phyloP scores from a whole-genome alignment of 2,888 invertebrate genomes.

The Thumatha senex region DNA sequence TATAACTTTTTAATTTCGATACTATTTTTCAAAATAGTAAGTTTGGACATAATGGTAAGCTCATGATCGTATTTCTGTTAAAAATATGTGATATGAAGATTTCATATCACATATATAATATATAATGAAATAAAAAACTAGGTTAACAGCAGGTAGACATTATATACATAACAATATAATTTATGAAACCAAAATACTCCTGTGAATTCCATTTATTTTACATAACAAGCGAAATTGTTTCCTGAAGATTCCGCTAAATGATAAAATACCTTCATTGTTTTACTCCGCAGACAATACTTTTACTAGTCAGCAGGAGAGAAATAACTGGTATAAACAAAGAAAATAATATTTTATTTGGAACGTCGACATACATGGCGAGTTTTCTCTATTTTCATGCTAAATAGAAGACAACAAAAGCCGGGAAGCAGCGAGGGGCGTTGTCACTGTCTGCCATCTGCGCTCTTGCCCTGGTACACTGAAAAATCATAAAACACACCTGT shows the following conservation, averaged over 20 bases:
- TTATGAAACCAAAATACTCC: slow-evolving; percentile 25
- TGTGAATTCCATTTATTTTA: slow-evolving; percentile 37
- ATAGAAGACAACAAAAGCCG: slow-evolving; percentile 70
- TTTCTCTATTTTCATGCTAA: slow-evolving; percentile 78
- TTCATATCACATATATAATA: too few species aligned
- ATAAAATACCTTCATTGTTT: slow-evolving; percentile 59
- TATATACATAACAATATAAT: slow-evolving; percentile 26
- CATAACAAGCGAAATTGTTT: slow-evolving; percentile 44
- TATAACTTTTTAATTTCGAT: too few species aligned
- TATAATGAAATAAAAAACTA: too few species aligned
- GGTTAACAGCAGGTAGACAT: slow-evolving; percentile 23
- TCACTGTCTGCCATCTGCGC: slow-evolving; percentile 51
- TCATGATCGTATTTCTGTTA: too few species aligned
- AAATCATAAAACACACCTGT: slow-evolving; percentile 47
- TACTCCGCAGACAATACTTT: slow-evolving; percentile 63
- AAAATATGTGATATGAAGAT: too few species aligned
- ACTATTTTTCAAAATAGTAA: too few species aligned
- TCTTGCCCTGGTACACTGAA: slow-evolving; percentile 57
- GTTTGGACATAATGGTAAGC: too few species aligned
- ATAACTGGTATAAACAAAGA: slow-evolving; percentile 68
- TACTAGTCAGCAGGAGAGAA: slow-evolving; percentile 65
- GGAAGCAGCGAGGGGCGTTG: slow-evolving; percentile 45
- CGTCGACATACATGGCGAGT: slow-evolving; percentile 72
- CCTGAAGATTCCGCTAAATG: slow-evolving; percentile 40
- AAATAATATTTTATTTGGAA: slow-evolving; percentile 76